These are phyloP conservation scores for Oscheius onirici DNA, from an alignment of 2,888 invertebrate species.

Conservation along the genomic window DNA sequence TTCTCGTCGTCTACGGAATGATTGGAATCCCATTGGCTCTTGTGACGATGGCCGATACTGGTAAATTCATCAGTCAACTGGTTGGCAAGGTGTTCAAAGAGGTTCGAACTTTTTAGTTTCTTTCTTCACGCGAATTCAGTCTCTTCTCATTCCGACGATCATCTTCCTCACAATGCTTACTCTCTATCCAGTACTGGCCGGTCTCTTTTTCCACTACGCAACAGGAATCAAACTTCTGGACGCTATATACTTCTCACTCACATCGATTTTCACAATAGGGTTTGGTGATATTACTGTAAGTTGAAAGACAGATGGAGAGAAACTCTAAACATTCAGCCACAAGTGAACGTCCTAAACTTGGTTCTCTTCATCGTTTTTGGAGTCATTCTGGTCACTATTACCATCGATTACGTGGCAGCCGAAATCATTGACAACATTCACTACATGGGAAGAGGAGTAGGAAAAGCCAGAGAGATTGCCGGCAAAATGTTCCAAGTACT, in stretches of 20 bases:
- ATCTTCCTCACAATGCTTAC: conserved; percentile 50
- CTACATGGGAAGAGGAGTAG: conserved; percentile 60
- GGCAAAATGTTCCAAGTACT: conserved; percentile 52
- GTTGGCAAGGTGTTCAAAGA: conserved; percentile 51
- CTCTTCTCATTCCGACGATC: conserved; percentile 49
- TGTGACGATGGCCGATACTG: conserved; percentile 60
- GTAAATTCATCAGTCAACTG: conserved; percentile 54
- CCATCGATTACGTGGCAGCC: conserved; percentile 57
- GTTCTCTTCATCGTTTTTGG: conserved; percentile 52
- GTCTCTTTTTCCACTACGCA: conserved; percentile 42
- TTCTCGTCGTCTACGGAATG: conserved; percentile 50
- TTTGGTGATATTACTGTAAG: conserved; percentile 56
- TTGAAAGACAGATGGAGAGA: background rate
- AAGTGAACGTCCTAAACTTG: conserved; percentile 53
- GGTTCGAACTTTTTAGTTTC: conserved; percentile 18
- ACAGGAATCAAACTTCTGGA: conserved; percentile 47
- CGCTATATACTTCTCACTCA: conserved; percentile 54
- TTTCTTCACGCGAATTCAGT: conserved; percentile 31
- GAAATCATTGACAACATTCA: conserved; percentile 57
- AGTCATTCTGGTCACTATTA: conserved; percentile 57
- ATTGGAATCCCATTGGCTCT: conserved; percentile 55
- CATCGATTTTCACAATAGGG: conserved; percentile 59
- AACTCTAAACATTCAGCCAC: conserved; percentile 50
- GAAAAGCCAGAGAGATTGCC: conserved; percentile 55
- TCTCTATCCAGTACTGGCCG: conserved; percentile 48